Conservation (phyloP, 2,797 vertebrate genomes). For the Gymnopithys bicolor region DNA sequence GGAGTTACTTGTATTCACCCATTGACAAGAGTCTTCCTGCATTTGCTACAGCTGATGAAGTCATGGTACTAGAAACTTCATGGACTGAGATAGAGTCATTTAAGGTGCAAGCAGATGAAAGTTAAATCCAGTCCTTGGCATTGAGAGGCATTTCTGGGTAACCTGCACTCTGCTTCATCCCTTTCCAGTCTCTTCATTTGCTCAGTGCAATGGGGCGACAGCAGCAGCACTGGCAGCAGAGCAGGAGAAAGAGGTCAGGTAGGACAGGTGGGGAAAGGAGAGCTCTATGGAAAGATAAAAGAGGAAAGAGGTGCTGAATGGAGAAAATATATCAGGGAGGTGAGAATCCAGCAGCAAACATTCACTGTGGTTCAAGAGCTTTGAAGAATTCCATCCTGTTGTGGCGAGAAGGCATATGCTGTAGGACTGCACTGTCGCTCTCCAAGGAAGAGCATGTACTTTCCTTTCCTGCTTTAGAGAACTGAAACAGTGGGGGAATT, state of each 20-base stretch:
- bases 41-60: rapidly evolving
- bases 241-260: neutral
- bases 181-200: neutral
- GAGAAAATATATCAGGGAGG: neutral
- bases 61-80: neutral
- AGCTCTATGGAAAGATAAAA: neutral
- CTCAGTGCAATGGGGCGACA: rapidly evolving
- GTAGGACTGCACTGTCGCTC: neutral
- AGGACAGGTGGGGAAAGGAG: neutral
- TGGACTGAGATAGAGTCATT: neutral
- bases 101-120: neutral
- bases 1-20: neutral
- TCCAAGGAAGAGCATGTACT: neutral
- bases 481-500: neutral
- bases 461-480: neutral
- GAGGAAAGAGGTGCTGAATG: neutral
- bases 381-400: neutral
- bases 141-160: neutral
- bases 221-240: neutral
- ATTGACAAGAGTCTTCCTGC: neutral
- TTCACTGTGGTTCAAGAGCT: neutral
- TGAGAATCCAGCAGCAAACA: neutral
- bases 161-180: neutral
- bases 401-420: neutral
- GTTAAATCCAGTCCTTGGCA: neutral